Evolutionary conservation across 2,113 vertebrate genomes (phyloP), one percentile per base, ranked within the genome.

Genomic region (Eleginops maclovinus): DNA sequence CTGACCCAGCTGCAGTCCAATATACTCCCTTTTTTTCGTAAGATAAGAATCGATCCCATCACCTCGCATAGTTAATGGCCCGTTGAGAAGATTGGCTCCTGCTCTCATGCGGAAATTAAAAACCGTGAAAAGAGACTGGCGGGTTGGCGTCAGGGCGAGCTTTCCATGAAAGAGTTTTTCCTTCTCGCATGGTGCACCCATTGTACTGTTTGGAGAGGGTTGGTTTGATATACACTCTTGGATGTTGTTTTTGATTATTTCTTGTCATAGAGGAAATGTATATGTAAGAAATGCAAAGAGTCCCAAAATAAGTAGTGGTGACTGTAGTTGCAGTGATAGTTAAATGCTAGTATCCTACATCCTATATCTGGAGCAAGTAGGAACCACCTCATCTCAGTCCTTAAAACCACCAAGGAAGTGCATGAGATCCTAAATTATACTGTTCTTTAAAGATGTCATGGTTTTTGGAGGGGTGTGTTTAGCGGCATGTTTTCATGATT

Each of bases 51-150:
- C 58, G 53, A 51, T 71, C 24, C 58, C 54, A 62, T 84, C 82
- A 83, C 65, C 74, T 83, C 5, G 17, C 53, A 67, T 21, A 64
- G 72, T 69, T 85, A 79, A 82, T 83, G 73, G 62, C 26, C 77
- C 24, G 21, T 86, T 79, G 62, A 59, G 56, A 89, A 81, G 64
- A 77, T 67, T 77, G 73, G 58, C 82, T 80, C 72, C 78, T 61
- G 62, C 50, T 41, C 89, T 90, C 46, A 72, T 51, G 24, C 76
- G 55, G 44, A 64, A 84, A 88, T 89, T 64, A 72, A 74, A 87
- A 80, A 50, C 41, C 11, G 3, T 75, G 64, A 82, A 86, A 77
- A 81, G 77, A 69, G 40, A 26, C 70, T 75, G 66, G 63, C 59
- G 13, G 54, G 53, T 60, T 72, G 53, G 78, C 58, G 9, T 77